These are phyloP conservation scores for Agriopis marginaria DNA, from an alignment of 2,888 invertebrate genomes.

Conservation along the genomic window DNA sequence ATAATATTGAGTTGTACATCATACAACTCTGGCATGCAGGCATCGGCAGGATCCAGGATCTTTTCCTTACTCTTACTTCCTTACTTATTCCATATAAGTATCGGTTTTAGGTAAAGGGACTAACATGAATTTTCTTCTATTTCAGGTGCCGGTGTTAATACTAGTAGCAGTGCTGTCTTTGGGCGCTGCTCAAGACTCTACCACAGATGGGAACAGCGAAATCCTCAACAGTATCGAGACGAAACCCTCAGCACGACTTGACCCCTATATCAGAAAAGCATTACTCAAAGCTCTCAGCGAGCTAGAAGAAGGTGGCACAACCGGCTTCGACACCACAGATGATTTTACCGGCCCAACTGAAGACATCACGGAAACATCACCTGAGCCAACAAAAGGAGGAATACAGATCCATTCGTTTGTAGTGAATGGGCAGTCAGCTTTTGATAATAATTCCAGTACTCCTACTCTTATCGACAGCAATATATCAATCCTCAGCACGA, in stretches of 20 bases:
- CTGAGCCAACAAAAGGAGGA: constrained; percentile 60
- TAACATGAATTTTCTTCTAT: constrained; percentile 37
- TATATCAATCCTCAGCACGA: constrained; percentile 78
- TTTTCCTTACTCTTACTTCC: background rate
- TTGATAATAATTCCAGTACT: constrained; percentile 63
- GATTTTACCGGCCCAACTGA: constrained; percentile 71
- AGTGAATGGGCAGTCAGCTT: constrained; percentile 79
- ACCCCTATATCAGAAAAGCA: constrained; percentile 91
- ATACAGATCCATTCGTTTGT: constrained; percentile 87
- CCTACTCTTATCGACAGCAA: constrained; percentile 73
- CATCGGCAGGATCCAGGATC: background rate
- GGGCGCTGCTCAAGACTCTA: constrained; percentile 65
- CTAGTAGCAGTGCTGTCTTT: constrained; percentile 62
- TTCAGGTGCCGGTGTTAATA: constrained; percentile 69
- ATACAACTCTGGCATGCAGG: background rate
- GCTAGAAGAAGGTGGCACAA: constrained; percentile 88
- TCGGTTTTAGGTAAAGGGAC: background rate
- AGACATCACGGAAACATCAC: constrained; percentile 64
- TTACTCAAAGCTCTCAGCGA: constrained; percentile 91
- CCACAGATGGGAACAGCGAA: constrained; percentile 66
- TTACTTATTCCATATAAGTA: background rate
- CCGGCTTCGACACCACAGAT: constrained; percentile 66
- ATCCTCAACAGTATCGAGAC: constrained; percentile 76
- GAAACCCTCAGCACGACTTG: constrained; percentile 87
- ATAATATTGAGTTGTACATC: background rate